These are phyloP conservation scores for Sturnira hondurensis DNA, from an alignment of 2,113 vertebrate species.

Conservation along the genomic window DNA sequence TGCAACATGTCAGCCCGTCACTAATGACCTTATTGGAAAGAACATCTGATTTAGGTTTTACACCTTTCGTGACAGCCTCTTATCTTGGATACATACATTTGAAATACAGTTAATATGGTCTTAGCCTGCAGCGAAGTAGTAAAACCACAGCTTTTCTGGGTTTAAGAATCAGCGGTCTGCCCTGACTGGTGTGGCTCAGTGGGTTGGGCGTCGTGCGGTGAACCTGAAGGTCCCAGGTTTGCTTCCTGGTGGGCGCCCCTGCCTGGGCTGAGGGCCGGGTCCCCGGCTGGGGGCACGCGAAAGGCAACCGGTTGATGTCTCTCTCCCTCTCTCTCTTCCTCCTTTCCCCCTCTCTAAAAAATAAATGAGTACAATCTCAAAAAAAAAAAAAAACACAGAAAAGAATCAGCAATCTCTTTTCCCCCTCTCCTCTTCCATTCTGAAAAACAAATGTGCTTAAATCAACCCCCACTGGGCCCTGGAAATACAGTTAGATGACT, in stretches of 20 bases:
- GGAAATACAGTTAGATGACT: slow-evolving; percentile 54
- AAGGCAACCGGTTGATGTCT: no score
- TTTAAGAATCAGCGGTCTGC: slow-evolving; percentile 40
- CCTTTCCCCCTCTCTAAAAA: no score
- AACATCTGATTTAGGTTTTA: slow-evolving; percentile 79
- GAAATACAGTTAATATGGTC: slow-evolving; percentile 74
- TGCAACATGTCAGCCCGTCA: slow-evolving; percentile 71
- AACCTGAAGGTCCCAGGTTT: no score
- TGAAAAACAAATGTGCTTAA: slow-evolving; percentile 60
- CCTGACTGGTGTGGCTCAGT: no score
- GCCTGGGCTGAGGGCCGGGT: no score
- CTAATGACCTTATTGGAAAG: slow-evolving; percentile 77
- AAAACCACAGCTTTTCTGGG: slow-evolving; percentile 65
- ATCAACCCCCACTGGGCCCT: neutral
- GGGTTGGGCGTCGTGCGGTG: no score
- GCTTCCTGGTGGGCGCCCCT: no score
- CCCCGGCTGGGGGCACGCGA: no score
- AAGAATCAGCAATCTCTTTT: slow-evolving; percentile 11
- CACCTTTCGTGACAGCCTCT: slow-evolving; percentile 76
- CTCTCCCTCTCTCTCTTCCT: no score
- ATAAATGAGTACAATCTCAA: no score
- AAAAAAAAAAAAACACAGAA: no score
- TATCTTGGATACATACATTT: slow-evolving; percentile 67
- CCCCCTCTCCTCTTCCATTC: neutral
- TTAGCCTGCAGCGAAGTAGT: slow-evolving; percentile 71